Percentiles rank a stretch among this genome's conserved stretches.
Conservation (phyloP, 2,113 vertebrate genomes). For the Lynx canadensis region DNA sequence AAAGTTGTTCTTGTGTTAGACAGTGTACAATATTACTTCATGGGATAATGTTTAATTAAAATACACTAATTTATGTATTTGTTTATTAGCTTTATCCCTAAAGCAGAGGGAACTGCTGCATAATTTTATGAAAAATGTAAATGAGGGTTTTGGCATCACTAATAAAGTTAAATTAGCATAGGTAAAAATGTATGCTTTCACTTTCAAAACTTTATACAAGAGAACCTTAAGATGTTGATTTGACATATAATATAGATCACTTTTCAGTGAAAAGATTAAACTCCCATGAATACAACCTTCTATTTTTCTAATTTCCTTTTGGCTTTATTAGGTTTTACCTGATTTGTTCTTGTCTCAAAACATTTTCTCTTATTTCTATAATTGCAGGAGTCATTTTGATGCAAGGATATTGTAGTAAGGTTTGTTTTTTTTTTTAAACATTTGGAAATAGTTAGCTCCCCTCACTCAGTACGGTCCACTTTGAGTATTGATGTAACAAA, state of each 20-base stretch:
- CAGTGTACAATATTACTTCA: constrained; percentile 85
- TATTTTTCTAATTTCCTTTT: constrained; percentile 85
- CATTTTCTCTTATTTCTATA: constrained; percentile 78
- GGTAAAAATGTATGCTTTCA: constrained; percentile 80
- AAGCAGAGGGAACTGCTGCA: constrained; percentile 90
- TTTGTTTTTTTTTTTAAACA: constrained; percentile 54
- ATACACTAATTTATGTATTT: constrained; percentile 97
- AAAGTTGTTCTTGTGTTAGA: constrained; percentile 82
- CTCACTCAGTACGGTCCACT: background rate
- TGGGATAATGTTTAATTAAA: constrained; percentile 90
- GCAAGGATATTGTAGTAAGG: constrained; percentile 58
- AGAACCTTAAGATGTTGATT: constrained; percentile 71
- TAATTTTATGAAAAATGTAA: constrained; percentile 98
- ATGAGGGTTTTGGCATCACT: constrained; percentile 89
- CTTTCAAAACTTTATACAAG: constrained; percentile 77
- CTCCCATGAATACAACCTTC: constrained; percentile 79
- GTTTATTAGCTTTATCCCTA: constrained; percentile 98
- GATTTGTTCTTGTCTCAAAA: constrained; percentile 85
- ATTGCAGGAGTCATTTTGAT: constrained; percentile 68
- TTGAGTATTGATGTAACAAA: constrained; percentile 68
- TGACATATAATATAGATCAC: constrained; percentile 61
- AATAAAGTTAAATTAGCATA: constrained; percentile 88
- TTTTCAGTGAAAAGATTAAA: constrained; percentile 73
- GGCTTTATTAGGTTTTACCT: constrained; percentile 86
- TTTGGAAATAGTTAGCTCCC: constrained; percentile 77